Evolutionary conservation across 2,113 vertebrate species (phyloP), one percentile per base, ranked within the genome.

Genomic region (Stictonetta naevosa): DNA sequence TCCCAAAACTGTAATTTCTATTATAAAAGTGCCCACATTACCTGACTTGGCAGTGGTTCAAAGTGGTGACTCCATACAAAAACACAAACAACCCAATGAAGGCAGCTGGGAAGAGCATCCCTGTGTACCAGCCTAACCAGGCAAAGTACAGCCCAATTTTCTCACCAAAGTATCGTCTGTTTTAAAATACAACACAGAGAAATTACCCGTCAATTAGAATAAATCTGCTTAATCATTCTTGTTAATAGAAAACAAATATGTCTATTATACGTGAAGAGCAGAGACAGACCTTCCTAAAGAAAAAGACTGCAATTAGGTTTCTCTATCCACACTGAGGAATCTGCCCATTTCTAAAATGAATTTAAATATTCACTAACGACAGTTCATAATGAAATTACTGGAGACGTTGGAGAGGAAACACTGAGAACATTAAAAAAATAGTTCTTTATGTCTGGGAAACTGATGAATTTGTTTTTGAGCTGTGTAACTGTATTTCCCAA

Each of bases 121-220:
- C 99, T 0, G 99, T 99, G 97, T 99, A 99, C 99, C 99, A 99
- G 95, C 99, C 99, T 75, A 99, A 91, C 99, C 99, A 99, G 86
- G 99, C 99, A 59, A 99, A 99, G 96, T 99, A 99, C 62, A 99
- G 96, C 5, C 99, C 99, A 33, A 99, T 99, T 98, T 99, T 99
- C 97, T 99, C 99, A 84, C 99, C 99, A 89, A 99, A 99, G 94
- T 99, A 99, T 50, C 98, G 97, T 95, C 99, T 99, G 95, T 94
- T 95, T 93, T 53, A 95, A 97, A 96, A 97, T 55, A 98, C 59
- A 97, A 96, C 25, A 88, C 22, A 95, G 33, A 3, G 26, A 79
- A 82, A 42, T 96, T 88, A 95, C 21, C 31, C 42, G 53, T 15
- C 82, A 55, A 50, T 93, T 73, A 79, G 21, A 75, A 74, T 52